Base-by-base conservation (phyloP, 2,113 vertebrate species). In the Chlamydotis undulata region DNA sequence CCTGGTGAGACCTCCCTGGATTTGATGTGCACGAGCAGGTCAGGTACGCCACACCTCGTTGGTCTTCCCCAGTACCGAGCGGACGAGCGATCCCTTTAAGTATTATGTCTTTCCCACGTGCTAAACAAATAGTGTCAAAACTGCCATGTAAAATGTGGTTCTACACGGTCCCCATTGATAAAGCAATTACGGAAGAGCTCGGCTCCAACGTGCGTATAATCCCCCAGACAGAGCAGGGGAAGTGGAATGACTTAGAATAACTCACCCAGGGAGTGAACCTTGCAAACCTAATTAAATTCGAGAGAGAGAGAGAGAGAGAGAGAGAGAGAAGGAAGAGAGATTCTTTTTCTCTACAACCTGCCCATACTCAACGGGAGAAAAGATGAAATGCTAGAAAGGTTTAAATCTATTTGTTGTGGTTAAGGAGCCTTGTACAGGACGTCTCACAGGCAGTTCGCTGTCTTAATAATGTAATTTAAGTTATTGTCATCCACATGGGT, bases 121-220 rank as follows among this genome's bases (percentile, higher is more conserved):
- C 65, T 84, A 43, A 79, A 53, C 23, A 87, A 61, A 74, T 57
- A 5, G 3, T 43, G 61, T 87, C 71, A 84, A 41, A 89, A 55
- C 31, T 91, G 63, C 52, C 50, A 43, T 10, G 81, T 82, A 80
- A 79, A 90, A 80, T 55, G 76, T 87, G 73, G 77, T 81, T 85
- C 91, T 83, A 29, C 65, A 5, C 5, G 47, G 53, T 70, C 78
- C 61, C 49, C 60, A 61, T 31, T 95, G 93, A 91, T 87, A 89
- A 94, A 93, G 79, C 86, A 94, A 71, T 96, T 96, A 94, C 12
- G 78, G 79, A 95, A 96, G 90, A 93, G 83, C 73, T 39, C 86
- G 89, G 55, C 53, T 80, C 73, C 28, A 85, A 65, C 1, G 1
- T 74, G 65, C 4, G 0, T 28, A 10, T 45, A 50, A 84, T 59